Evolutionary conservation across 2,888 invertebrate species (phyloP).

Genomic region (Torymus texanus): DNA sequence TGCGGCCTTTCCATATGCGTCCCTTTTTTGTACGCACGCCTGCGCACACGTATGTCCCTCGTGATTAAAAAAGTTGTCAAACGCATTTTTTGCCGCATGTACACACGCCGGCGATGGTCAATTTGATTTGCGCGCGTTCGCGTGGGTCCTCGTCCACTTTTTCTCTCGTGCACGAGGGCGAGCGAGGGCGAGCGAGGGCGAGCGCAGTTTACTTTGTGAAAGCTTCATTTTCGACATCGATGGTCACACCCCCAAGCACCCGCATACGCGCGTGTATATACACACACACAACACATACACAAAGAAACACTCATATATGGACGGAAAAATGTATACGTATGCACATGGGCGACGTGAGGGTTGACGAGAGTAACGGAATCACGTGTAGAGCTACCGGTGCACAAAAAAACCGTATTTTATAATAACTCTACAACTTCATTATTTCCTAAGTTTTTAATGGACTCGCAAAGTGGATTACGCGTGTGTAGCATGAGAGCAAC

Average conservation of each 20-base stretch:
- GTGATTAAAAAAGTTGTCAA: constrained; percentile 51
- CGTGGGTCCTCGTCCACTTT: background rate
- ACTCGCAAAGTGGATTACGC: constrained; percentile 12
- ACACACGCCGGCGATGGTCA: background rate
- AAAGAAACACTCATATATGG: too few relatives aligned
- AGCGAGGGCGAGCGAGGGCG: background rate
- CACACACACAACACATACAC: too few relatives aligned
- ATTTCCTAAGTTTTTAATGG: constrained; percentile 24
- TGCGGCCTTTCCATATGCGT: too few relatives aligned
- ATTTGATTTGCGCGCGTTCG: constrained; percentile 32
- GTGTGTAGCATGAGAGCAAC: too few relatives aligned
- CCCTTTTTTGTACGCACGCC: too few relatives aligned
- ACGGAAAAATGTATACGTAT: too few relatives aligned
- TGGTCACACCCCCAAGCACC: background rate
- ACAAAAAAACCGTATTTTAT: background rate
- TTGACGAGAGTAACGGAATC: too few relatives aligned
- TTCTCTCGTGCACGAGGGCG: background rate
- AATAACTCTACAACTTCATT: background rate
- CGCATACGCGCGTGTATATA: too few relatives aligned
- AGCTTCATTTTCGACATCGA: constrained; percentile 23
- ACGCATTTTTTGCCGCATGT: constrained; percentile 8
- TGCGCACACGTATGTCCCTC: background rate
- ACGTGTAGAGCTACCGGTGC: too few relatives aligned
- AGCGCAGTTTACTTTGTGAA: constrained; percentile 4
- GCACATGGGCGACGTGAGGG: too few relatives aligned